Conservation (phyloP, 2,888 invertebrate species). For the Tetragonula carbonaria region DNA sequence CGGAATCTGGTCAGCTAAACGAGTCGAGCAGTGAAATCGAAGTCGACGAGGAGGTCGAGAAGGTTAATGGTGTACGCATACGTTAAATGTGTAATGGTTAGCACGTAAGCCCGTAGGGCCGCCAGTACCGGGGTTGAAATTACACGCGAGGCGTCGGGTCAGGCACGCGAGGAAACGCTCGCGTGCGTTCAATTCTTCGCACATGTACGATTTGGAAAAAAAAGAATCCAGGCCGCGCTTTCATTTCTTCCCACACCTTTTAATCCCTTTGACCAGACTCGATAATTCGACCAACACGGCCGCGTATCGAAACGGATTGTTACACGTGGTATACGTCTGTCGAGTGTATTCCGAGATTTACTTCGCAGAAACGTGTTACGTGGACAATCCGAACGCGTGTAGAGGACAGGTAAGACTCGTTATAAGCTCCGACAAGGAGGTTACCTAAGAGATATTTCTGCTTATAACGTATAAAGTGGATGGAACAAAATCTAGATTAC, state of each 20-base stretch:
- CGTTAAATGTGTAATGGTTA: conserved; percentile 75
- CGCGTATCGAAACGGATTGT: conserved; percentile 19
- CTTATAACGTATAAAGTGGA: conserved; percentile 38
- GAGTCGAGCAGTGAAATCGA: conserved; percentile 63
- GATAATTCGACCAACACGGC: conserved; percentile 24
- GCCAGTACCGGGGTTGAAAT: conserved; percentile 68
- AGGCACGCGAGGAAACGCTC: conserved; percentile 59
- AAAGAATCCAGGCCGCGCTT: conserved; percentile 43
- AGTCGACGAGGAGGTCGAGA: conserved; percentile 62
- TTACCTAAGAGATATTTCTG: conserved; percentile 56
- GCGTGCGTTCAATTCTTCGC: conserved; percentile 56
- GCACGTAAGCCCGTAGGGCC: conserved; percentile 54
- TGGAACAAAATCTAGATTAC: conserved; percentile 16
- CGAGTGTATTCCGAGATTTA: conserved; percentile 45
- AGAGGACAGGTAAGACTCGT: conserved; percentile 59
- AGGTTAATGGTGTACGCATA: conserved; percentile 75
- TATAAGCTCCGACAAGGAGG: conserved; percentile 43
- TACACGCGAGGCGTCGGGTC: conserved; percentile 70
- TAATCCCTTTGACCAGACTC: not conserved
- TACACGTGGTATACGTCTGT: conserved; percentile 25
- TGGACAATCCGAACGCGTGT: conserved; percentile 53
- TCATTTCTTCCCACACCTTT: conserved; percentile 7
- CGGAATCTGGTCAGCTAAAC: conserved; percentile 46
- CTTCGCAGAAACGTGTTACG: conserved; percentile 46
- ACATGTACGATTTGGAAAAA: conserved; percentile 28